A percentile compares a stretch with the other conserved stretches of the same genome.
Conservation (phyloP, 2,888 invertebrate species). For the Chloromyia formosa region DNA sequence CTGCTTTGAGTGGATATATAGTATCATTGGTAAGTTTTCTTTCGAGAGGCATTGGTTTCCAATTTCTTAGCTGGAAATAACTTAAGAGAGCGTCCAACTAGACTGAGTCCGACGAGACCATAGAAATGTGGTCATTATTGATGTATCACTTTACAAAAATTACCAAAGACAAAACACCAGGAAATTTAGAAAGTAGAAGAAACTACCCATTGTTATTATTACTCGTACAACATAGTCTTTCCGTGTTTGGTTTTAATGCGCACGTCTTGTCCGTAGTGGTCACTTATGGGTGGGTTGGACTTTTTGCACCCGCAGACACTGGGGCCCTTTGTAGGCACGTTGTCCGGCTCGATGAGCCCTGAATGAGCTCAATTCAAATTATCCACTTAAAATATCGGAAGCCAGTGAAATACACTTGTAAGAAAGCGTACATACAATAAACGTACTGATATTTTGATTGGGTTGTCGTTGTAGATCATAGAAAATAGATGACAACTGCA, state of each 20-base stretch:
- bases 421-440: neutral
- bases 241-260: neutral
- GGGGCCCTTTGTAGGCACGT: neutral
- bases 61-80: slow-evolving; percentile 46
- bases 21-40: slow-evolving; percentile 35
- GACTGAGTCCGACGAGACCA: slow-evolving; percentile 38
- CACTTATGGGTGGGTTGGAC: neutral
- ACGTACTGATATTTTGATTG: too few relatives aligned
- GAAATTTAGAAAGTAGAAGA: slow-evolving; percentile 35
- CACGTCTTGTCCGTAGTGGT: neutral
- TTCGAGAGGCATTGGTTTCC: slow-evolving; percentile 42
- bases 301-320: neutral
- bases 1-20: neutral
- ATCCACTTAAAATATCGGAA: slow-evolving; percentile 46
- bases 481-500: too few relatives aligned
- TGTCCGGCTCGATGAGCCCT: slow-evolving; percentile 2
- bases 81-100: slow-evolving; percentile 31
- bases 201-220: slow-evolving; percentile 31
- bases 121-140: slow-evolving; percentile 46
- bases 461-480: too few relatives aligned
- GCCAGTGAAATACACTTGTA: slow-evolving; percentile 23
- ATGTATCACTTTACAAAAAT: slow-evolving; percentile 50
- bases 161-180: slow-evolving; percentile 49
- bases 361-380: slow-evolving; percentile 46
- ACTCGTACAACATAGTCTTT: neutral